A percentile compares a stretch with the other conserved stretches of the same genome.
Evolutionary conservation across 2,888 invertebrate genomes (phyloP).

Genomic region (Synergus japonicus): DNA sequence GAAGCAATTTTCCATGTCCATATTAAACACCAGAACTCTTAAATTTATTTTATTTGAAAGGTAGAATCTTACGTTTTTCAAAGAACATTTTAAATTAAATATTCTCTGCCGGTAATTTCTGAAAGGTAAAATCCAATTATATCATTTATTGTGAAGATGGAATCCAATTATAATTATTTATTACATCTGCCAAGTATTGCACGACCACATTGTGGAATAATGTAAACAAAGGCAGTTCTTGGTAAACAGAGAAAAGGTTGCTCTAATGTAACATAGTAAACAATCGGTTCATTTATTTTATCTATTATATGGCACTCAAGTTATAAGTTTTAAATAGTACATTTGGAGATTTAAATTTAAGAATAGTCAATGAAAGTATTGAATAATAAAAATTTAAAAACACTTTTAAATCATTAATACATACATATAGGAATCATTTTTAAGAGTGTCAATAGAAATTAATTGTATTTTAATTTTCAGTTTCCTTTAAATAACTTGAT

Average conservation of each 20-base stretch:
- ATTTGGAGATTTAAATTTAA: background rate
- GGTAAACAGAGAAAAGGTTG: constrained; percentile 24
- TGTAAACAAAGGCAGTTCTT: constrained; percentile 26
- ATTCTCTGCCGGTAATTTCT: background rate
- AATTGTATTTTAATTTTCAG: background rate
- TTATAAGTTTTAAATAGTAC: background rate
- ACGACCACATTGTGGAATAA: constrained; percentile 23
- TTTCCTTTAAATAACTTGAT: background rate
- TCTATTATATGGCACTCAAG: background rate
- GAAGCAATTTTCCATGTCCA: no score
- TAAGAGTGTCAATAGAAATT: background rate
- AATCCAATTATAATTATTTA: background rate
- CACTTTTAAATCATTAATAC: background rate
- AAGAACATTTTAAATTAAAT: background rate
- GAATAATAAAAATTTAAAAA: no score
- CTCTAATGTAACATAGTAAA: background rate
- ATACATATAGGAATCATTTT: background rate
- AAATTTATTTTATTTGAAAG: background rate
- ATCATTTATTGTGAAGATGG: background rate
- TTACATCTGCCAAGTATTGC: background rate
- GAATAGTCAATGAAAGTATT: background rate
- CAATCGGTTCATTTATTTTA: background rate
- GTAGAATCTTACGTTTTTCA: background rate
- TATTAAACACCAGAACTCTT: background rate
- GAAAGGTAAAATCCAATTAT: background rate